Evolutionary conservation across 30 jellyfish, hydroid and myxozoan genomes (phyloP).

Genomic region (Chironex yamaguchii): DNA sequence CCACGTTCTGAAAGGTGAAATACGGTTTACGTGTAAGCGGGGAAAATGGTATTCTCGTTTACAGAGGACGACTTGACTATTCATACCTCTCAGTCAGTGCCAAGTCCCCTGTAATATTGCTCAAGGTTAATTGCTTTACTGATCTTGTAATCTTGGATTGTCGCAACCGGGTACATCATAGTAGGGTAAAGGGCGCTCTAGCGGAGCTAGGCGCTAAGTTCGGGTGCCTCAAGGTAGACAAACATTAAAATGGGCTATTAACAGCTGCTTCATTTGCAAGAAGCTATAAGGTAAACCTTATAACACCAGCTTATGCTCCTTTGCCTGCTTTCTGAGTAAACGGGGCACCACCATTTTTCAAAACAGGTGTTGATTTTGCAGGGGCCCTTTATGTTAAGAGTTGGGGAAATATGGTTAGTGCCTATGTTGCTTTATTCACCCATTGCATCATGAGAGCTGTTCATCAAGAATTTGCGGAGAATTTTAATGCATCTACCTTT

Average conservation of each 20-base stretch:
- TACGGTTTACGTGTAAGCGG: not conserved
- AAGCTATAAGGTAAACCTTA: constrained; percentile 27
- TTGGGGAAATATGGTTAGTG: not conserved
- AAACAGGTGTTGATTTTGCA: constrained; percentile 34
- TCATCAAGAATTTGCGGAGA: constrained; percentile 21
- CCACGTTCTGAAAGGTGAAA: no score
- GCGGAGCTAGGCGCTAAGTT: no score
- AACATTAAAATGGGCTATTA: no score
- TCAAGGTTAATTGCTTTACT: constrained; percentile 26
- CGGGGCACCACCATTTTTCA: constrained; percentile 29
- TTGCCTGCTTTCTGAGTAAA: constrained; percentile 37
- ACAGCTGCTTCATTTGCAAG: constrained; percentile 12
- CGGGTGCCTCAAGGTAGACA: no score
- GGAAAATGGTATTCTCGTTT: not conserved
- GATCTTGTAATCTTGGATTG: no score
- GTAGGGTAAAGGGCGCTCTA: no score
- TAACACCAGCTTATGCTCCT: constrained; percentile 13
- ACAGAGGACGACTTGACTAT: constrained; percentile 29
- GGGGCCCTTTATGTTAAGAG: constrained; percentile 3
- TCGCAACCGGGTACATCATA: no score
- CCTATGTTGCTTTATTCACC: constrained; percentile 17
- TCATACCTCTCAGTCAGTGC: constrained; percentile 16
- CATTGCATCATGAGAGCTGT: not conserved
- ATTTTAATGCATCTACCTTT: constrained; percentile 7
- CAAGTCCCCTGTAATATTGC: constrained; percentile 35